phyloP scores from a whole-genome alignment of 2,113 vertebrate genomes.

The Acrocephalus kingi region DNA sequence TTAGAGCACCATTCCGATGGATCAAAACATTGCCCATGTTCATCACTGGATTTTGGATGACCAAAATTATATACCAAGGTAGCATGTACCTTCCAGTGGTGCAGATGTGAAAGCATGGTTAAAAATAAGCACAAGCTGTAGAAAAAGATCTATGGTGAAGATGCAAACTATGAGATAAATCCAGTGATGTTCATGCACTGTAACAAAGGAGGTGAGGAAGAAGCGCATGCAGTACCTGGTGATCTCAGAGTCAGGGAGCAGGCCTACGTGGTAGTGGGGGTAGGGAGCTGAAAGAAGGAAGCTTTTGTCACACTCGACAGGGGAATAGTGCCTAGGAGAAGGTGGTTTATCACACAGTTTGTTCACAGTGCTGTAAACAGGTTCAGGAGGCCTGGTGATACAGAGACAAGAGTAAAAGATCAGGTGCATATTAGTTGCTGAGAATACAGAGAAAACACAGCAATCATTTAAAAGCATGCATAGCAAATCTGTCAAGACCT shows the following conservation, averaged over 20 bases:
- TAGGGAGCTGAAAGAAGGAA: constrained; percentile 91
- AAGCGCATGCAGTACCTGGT: constrained; percentile 89
- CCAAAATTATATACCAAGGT: constrained; percentile 12
- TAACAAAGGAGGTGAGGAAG: constrained; percentile 70
- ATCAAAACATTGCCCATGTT: constrained; percentile 9
- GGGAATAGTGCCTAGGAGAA: constrained; percentile 95
- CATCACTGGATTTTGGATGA: constrained; percentile 58
- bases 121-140: constrained; percentile 52
- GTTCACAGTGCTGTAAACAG: constrained; percentile 99
- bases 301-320: constrained; percentile 94
- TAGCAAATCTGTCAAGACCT: background rate
- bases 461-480: constrained; percentile 55
- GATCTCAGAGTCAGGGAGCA: constrained; percentile 93
- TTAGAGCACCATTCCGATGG: constrained; percentile 52
- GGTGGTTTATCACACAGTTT: constrained; percentile 95
- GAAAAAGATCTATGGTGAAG: background rate
- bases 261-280: constrained; percentile 92
- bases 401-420: constrained; percentile 76
- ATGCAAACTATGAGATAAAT: constrained; percentile 33
- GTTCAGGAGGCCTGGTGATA: constrained; percentile 92
- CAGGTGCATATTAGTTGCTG: constrained; percentile 50
- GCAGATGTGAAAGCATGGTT: constrained; percentile 52
- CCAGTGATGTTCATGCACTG: constrained; percentile 51
- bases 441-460: background rate
- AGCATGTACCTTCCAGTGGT: background rate